Evolutionary conservation across 2,888 invertebrate genomes (phyloP), one percentile per base, ranked within the genome.

Genomic region (Synergus itoensis): DNA sequence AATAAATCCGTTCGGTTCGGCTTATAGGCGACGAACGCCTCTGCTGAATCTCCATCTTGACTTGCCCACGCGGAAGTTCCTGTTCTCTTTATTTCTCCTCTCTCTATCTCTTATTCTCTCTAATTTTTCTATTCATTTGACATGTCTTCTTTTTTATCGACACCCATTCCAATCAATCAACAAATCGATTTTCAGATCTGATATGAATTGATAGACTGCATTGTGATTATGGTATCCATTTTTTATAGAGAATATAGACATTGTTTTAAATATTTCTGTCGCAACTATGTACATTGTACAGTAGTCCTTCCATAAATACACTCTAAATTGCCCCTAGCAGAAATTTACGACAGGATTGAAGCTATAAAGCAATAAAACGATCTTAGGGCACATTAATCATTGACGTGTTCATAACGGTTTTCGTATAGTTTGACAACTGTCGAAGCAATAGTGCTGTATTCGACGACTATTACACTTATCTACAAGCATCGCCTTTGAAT

Each of bases 61-160:
- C 40, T 40, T 73, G 73, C 73, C 73, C 73, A 73, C 73, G 73
- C 73, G 73, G 73, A 73, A 73, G 73, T 73, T 57, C 12, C 73
- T 53, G n/a, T 73, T 53, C 40, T 36, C 12, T 40, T 36, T 53
- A 73, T n/a, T 14, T 73, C 48, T n/a, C 28, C n/a, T 14, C 7
- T 43, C 21, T 5, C 14, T 14, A 16, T 7, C 45, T 73, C 36
- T 28, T 28, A 28, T 28, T 28, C 28, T 0, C 14, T 53, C 4
- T 53, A 7, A 63, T 40, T 64, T 64, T 73, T 73, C 8, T n/a
- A n/a, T 28, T 36, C n/a, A 21, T 11, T 65, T n/a, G 14, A 28
- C 45, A 45, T 62, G 21, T 7, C 62, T 45, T 67, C 18, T 67
- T 45, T 65, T 18, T 1, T 41, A 65, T 41, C 45, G 36, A 18